Base-by-base conservation (phyloP, 2,888 invertebrate species). In the Archaeoteleia sp. region DNA sequence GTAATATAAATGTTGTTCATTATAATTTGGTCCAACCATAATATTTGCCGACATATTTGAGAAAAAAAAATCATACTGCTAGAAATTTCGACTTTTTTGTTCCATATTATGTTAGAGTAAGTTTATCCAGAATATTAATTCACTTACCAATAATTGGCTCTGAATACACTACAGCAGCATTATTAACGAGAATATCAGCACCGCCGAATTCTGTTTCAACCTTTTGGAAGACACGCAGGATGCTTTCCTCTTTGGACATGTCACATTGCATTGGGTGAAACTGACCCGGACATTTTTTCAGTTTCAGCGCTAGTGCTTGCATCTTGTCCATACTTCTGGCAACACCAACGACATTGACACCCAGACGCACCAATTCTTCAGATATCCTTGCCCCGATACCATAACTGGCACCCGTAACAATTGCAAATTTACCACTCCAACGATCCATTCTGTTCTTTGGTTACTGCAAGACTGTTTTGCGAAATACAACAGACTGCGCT, bases 111-210 rank as follows among this genome's bases (percentile, higher is more conserved):
- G n/a, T n/a, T n/a, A n/a, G n/a, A n/a, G n/a, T n/a, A n/a, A n/a
- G n/a, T 35, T 37, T 39, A 39, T 29, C n/a, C 12, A n/a, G 25
- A 23, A 34, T 1, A 23, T 27, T 34, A n/a, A 37, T 27, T n/a
- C n/a, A 40, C 46, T 7, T 62, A 82, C 83, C 80, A 39, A 73
- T 74, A 1, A 83, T 73, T 6, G 78, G 76, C 1, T 78, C 76
- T 13, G 79, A 76, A 51, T 84, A 80, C 1, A 85, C 78, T 0
- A 87, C 75, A 1, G 88, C 90, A 1, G 90, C 90, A 74, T 89
- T 90, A 75, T 91, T 91, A 1, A 91, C 79, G 53, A 90, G 83
- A 2, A 91, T 86, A 74, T 90, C 88, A 15, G 89, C 85, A 5
- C 88, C 87, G 0, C 90, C 90, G 1, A 88, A 73, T 1, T 86